A percentile compares a stretch with the other conserved stretches of the same genome.
These are phyloP conservation scores for Musca vetustissima DNA, from an alignment of 1,140 invertebrate species.

Conservation along the genomic window DNA sequence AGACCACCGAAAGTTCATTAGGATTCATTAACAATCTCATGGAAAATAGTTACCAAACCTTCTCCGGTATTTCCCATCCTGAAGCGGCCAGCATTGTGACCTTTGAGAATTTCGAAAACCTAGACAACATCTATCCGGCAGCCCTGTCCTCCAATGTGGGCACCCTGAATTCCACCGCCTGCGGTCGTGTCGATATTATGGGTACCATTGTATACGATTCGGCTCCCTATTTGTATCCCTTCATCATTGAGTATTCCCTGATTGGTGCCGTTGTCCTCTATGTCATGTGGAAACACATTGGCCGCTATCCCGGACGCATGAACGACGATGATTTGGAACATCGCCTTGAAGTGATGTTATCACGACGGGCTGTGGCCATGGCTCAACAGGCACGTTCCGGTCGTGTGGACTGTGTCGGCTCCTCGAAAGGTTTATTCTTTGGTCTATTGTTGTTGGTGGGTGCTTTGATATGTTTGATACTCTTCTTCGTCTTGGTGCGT, in stretches of 20 bases:
- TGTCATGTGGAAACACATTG: slow-evolving; percentile 96
- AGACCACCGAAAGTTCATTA: slow-evolving; percentile 56
- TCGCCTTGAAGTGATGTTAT: slow-evolving; percentile 79
- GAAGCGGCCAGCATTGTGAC: slow-evolving; percentile 49
- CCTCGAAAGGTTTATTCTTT: slow-evolving; percentile 92
- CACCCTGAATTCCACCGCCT: slow-evolving; percentile 61
- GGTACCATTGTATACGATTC: slow-evolving; percentile 88
- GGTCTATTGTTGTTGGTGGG: slow-evolving; percentile 85
- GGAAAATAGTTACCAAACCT: slow-evolving; percentile 54
- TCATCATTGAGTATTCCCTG: slow-evolving; percentile 95
- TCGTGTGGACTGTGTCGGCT: slow-evolving; percentile 87
- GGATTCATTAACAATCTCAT: slow-evolving; percentile 53
- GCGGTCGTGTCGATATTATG: slow-evolving; percentile 87
- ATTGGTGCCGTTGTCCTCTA: slow-evolving; percentile 97
- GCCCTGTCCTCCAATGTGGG: slow-evolving; percentile 63
- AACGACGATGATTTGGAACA: slow-evolving; percentile 84
- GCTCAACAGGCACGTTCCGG: slow-evolving; percentile 79
- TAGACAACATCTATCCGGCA: slow-evolving; percentile 64
- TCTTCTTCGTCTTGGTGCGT: slow-evolving; percentile 91
- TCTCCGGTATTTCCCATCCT: slow-evolving; percentile 55
- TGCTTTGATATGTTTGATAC: slow-evolving; percentile 88
- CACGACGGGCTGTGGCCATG: slow-evolving; percentile 77
- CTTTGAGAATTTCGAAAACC: slow-evolving; percentile 61
- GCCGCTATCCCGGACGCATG: slow-evolving; percentile 76
- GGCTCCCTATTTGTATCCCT: slow-evolving; percentile 91